These are phyloP conservation scores for Serilophus lunatus DNA, from an alignment of 2,113 vertebrate genomes.

Conservation along the genomic window DNA sequence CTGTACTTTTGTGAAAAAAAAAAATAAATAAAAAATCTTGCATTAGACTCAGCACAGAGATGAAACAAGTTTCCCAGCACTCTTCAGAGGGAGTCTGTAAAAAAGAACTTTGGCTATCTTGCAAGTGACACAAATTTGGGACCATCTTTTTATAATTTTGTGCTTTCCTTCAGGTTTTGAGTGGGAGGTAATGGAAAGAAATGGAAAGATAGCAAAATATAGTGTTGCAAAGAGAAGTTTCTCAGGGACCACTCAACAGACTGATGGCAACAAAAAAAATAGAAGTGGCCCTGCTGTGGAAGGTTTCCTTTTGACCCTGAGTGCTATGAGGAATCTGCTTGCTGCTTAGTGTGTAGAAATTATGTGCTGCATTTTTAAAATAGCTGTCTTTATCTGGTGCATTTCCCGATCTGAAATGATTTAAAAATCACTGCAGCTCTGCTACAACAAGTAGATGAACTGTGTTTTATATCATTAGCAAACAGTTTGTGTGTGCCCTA, in stretches of 20 bases:
- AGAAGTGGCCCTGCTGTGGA: background rate
- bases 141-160: background rate
- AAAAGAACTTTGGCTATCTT: background rate
- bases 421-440: background rate
- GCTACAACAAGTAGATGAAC: background rate
- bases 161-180: background rate
- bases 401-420: background rate
- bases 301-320: background rate
- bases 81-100: background rate
- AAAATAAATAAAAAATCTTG: background rate
- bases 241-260: background rate
- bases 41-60: background rate
- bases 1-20: background rate
- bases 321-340: background rate
- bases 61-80: background rate
- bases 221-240: background rate
- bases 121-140: background rate
- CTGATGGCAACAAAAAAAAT: background rate
- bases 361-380: background rate
- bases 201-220: background rate
- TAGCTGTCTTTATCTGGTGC: background rate
- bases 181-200: background rate
- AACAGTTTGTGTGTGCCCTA: background rate
- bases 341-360: background rate
- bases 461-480: background rate